phyloP scores from a whole-genome alignment of 2,113 vertebrate genomes.

The Bubo blakistoni region DNA sequence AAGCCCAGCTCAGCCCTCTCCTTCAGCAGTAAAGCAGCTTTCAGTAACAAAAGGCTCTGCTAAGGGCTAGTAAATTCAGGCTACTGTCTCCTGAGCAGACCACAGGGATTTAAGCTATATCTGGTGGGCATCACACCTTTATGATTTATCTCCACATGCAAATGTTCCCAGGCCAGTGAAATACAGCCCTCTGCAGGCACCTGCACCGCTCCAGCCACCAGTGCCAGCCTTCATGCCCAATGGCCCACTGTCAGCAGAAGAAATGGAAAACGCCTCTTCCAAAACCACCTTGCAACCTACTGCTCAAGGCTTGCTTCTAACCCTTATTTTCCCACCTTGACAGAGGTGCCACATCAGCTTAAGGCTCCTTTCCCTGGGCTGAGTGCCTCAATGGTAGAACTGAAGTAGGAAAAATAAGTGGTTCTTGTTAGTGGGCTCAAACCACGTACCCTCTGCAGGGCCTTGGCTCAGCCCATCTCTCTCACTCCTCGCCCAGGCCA shows the following conservation, averaged over 20 bases:
- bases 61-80: neutral
- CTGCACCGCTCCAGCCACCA: neutral
- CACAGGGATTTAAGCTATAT: accelerated
- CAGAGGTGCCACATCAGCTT: neutral
- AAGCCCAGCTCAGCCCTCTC: neutral
- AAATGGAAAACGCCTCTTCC: neutral
- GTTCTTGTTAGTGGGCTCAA: accelerated
- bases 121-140: neutral
- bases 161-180: neutral
- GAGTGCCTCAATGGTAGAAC: neutral
- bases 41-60: neutral
- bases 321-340: neutral
- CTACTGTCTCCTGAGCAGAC: neutral
- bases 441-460: accelerated
- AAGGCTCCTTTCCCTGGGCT: neutral
- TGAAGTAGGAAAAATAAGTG: neutral
- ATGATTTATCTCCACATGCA: accelerated
- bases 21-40: neutral
- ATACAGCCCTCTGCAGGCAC: neutral
- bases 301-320: neutral
- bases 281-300: neutral
- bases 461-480: neutral
- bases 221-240: neutral
- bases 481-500: accelerated
- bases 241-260: neutral